Evolutionary conservation across 2,113 vertebrate species (phyloP).

Genomic region (Eublepharis macularius): DNA sequence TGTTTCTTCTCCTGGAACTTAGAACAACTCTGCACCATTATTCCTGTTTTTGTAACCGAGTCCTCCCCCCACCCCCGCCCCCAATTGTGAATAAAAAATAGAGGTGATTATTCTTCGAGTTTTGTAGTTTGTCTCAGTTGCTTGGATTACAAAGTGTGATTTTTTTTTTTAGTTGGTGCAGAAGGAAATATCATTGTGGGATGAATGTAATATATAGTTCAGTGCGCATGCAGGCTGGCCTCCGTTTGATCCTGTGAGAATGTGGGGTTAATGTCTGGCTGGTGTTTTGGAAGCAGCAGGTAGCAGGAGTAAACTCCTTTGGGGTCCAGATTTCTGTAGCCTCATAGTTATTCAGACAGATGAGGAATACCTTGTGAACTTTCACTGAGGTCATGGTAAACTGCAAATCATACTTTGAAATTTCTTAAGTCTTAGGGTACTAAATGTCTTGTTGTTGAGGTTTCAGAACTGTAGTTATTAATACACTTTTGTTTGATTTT

Average conservation of each 20-base stretch:
- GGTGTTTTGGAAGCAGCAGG: constrained; percentile 99
- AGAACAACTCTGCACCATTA: not conserved
- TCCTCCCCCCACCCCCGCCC: constrained; percentile 16
- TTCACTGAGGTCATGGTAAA: constrained; percentile 86
- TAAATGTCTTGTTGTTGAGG: constrained; percentile 41
- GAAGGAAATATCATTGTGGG: constrained; percentile 47
- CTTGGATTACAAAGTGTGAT: constrained; percentile 58
- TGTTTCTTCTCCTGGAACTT: constrained; percentile 26
- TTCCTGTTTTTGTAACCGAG: constrained; percentile 22
- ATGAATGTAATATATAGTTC: constrained; percentile 72
- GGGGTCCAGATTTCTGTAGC: constrained; percentile 88
- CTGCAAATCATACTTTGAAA: constrained; percentile 69
- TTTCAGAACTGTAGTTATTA: constrained; percentile 40
- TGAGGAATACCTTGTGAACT: constrained; percentile 94
- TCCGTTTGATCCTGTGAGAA: constrained; percentile 92
- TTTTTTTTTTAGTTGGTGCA: constrained; percentile 1
- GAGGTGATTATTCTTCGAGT: constrained; percentile 43
- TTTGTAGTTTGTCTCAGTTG: constrained; percentile 29
- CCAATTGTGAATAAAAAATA: constrained; percentile 20
- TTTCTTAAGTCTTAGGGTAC: constrained; percentile 58
- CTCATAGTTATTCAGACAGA: constrained; percentile 86
- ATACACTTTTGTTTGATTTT: not conserved
- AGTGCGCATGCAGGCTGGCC: constrained; percentile 82
- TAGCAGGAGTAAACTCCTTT: constrained; percentile 88
- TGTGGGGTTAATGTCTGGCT: constrained; percentile 89